Conservation (phyloP, 2,797 vertebrate genomes). For the Eurystomus glaucurus region DNA sequence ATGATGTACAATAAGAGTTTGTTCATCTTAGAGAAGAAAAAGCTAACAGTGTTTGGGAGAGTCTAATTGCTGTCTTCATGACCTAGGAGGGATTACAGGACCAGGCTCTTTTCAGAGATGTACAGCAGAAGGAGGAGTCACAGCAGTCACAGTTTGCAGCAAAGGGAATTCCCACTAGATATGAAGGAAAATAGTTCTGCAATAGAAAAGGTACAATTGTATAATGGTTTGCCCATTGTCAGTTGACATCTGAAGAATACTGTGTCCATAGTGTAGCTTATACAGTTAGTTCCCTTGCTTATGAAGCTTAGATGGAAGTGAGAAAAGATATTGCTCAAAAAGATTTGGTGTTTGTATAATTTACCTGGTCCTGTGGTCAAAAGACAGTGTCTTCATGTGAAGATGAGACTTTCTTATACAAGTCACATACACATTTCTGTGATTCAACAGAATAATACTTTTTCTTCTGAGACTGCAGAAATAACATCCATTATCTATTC, state of each 20-base stretch:
- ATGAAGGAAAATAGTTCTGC: not conserved
- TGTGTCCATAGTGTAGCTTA: not conserved
- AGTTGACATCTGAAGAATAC: not conserved
- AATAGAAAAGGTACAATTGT: not conserved
- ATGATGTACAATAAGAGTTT: not conserved
- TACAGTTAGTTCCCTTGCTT: not conserved
- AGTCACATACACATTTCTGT: not conserved
- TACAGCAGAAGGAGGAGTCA: not conserved
- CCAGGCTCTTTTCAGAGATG: too few relatives aligned
- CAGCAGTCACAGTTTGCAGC: not conserved
- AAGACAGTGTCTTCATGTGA: not conserved
- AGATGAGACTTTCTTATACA: not conserved
- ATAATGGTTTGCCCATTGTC: not conserved
- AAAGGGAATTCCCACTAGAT: not conserved
- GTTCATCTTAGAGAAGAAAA: not conserved
- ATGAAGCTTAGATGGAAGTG: not conserved
- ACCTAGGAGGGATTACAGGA: not conserved
- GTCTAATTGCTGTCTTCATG: not conserved
- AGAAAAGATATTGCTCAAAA: not conserved
- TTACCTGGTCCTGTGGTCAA: not conserved
- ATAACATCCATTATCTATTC: not conserved
- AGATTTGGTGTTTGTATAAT: not conserved
- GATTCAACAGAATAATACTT: not conserved
- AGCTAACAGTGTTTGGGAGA: not conserved
- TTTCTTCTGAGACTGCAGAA: not conserved